Conservation (phyloP, 92 coral and sea anemone species). For the Isaurus tuberculatus region DNA sequence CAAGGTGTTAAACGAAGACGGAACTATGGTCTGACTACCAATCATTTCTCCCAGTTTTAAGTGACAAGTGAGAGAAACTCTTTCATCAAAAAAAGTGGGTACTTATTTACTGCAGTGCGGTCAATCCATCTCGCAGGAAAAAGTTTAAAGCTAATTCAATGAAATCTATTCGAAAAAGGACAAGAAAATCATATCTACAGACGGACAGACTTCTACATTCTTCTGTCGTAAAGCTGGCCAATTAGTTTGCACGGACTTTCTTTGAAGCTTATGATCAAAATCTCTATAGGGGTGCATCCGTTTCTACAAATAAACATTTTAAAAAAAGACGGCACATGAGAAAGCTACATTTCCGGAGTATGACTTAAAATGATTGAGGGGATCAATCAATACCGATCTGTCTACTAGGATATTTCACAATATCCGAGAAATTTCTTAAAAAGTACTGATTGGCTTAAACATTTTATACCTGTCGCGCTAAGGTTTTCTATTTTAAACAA, state of each 20-base stretch:
- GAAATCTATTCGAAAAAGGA: too few species aligned
- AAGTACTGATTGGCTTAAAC: background rate
- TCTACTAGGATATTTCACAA: background rate
- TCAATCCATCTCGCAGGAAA: background rate
- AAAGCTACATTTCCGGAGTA: conserved; percentile 16
- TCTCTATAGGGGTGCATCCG: background rate
- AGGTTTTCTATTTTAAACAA: too few species aligned
- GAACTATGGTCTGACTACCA: conserved; percentile 19
- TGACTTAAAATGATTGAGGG: background rate
- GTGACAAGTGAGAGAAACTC: conserved; percentile 5
- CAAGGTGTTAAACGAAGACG: conserved; percentile 43
- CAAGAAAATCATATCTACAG: background rate
- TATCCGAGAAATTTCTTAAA: background rate
- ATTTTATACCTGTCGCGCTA: too few species aligned
- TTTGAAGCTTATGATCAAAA: background rate
- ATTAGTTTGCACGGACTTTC: background rate
- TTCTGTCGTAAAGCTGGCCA: background rate
- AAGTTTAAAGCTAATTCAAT: background rate
- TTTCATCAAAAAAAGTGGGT: conserved; percentile 29
- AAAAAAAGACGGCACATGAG: background rate
- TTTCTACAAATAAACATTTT: background rate
- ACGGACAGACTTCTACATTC: background rate
- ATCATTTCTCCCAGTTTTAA: background rate
- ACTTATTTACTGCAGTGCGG: background rate
- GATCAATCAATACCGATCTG: background rate